Percentiles rank a stretch among this genome's conserved stretches.
Evolutionary conservation across 1,140 invertebrate genomes (phyloP).

Genomic region (Drosophila parvula): DNA sequence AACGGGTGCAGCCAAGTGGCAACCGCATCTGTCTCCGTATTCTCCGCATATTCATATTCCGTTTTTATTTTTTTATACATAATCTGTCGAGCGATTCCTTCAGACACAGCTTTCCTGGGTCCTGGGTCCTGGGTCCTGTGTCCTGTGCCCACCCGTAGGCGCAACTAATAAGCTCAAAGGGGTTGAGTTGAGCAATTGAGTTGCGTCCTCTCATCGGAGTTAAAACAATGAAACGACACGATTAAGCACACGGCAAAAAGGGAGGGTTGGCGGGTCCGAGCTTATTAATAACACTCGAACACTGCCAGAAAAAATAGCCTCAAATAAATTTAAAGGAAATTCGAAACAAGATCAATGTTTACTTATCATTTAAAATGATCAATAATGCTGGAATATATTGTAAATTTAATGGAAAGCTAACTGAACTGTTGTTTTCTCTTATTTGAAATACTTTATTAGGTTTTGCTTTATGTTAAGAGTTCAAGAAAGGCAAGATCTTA

Average conservation of each 20-base stretch:
- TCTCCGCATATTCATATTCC: background rate
- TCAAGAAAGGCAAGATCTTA: no score
- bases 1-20: slow-evolving; percentile 65
- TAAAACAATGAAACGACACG: slow-evolving; percentile 75
- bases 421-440: background rate
- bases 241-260: slow-evolving; percentile 59
- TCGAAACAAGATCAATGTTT: no score
- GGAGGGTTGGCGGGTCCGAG: slow-evolving; percentile 32
- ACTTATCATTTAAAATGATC: background rate
- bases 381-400: no score
- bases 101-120: background rate
- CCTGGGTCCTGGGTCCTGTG: background rate
- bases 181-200: slow-evolving; percentile 33
- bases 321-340: no score
- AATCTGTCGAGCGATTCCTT: slow-evolving; percentile 1
- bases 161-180: slow-evolving; percentile 59
- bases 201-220: slow-evolving; percentile 62
- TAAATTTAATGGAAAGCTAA: no score
- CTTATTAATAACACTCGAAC: slow-evolving; percentile 68
- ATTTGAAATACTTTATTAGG: no score
- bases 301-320: slow-evolving; percentile 2
- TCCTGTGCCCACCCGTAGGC: slow-evolving; percentile 43
- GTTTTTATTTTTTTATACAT: background rate
- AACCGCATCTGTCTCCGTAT: slow-evolving; percentile 42
- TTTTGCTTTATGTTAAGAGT: no score